Percentiles rank a stretch among this genome's conserved stretches.
Evolutionary conservation across 2,888 invertebrate genomes (phyloP).

Genomic region (Drosophila mulleri): DNA sequence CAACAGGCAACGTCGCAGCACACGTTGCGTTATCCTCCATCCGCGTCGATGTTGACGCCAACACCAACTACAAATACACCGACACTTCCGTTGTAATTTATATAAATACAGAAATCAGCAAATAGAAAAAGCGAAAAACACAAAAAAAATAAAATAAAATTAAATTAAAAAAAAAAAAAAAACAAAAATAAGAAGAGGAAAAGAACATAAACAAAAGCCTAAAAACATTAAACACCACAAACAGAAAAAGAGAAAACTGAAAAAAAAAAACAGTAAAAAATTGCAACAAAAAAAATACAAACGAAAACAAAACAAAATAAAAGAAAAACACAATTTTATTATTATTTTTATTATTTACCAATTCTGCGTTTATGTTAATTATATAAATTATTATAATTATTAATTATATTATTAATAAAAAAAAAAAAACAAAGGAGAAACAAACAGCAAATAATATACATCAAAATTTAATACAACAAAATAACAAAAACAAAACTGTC

Average conservation of each 20-base stretch:
- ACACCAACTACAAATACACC: conserved; percentile 86
- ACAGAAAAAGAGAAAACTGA: conserved; percentile 37
- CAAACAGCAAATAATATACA: conserved; percentile 55
- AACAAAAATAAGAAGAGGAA: conserved; percentile 7
- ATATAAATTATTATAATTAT: conserved; percentile 84
- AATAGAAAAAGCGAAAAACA: conserved; percentile 23
- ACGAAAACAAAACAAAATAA: conserved; percentile 41
- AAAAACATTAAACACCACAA: conserved; percentile 31
- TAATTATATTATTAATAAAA: conserved; percentile 80
- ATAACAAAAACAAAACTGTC: conserved; percentile 45
- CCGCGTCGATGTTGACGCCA: conserved; percentile 86
- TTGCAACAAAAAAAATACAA: conserved; percentile 42
- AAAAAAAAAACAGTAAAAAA: conserved; percentile 68
- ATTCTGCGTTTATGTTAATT: conserved; percentile 83
- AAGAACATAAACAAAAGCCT: conserved; percentile 19
- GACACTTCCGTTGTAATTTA: conserved; percentile 86
- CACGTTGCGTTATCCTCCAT: conserved; percentile 86
- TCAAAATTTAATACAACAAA: conserved; percentile 40
- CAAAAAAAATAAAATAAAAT: conserved; percentile 17
- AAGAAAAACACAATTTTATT: conserved; percentile 65
- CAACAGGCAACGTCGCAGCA: conserved; percentile 86
- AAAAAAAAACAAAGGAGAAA: conserved; percentile 47
- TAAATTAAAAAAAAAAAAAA: conserved; percentile 9
- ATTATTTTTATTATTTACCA: conserved; percentile 84
- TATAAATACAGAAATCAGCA: conserved; percentile 44